Conservation (phyloP, 2,113 vertebrate species). For the Centropus unirufus region DNA sequence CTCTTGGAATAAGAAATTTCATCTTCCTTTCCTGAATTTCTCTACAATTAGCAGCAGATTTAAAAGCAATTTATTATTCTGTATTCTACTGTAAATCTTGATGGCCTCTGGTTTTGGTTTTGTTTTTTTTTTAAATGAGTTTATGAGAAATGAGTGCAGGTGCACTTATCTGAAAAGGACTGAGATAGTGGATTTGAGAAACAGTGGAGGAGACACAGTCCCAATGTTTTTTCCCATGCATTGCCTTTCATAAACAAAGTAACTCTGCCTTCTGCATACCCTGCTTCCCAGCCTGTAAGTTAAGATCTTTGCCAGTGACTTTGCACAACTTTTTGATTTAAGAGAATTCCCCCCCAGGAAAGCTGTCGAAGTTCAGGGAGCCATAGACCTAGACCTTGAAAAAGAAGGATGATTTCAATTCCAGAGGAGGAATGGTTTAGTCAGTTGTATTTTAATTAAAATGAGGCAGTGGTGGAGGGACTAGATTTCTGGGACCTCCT, state of each 20-base stretch:
- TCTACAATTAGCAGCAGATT: background rate
- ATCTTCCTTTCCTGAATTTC: background rate
- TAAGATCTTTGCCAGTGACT: background rate
- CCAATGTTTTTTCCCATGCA: background rate
- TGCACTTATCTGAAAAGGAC: background rate
- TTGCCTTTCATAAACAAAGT: background rate
- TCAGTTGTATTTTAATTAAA: background rate
- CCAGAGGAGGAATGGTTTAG: background rate
- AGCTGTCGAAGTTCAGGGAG: background rate
- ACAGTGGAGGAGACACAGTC: background rate
- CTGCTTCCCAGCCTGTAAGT: background rate
- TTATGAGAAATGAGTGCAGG: background rate
- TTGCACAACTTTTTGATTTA: background rate
- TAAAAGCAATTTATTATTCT: background rate
- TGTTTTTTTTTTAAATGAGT: background rate
- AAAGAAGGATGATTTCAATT: background rate
- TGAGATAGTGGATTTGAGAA: conserved; percentile 26
- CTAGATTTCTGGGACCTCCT: background rate
- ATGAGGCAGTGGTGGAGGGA: background rate
- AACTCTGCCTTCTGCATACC: background rate
- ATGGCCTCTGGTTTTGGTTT: background rate
- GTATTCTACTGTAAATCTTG: background rate
- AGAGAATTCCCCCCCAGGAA: background rate
- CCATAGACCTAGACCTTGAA: background rate
- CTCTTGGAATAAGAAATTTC: background rate